These are phyloP conservation scores for Acanthis flammea DNA, from an alignment of 2,797 vertebrate species.

Conservation along the genomic window DNA sequence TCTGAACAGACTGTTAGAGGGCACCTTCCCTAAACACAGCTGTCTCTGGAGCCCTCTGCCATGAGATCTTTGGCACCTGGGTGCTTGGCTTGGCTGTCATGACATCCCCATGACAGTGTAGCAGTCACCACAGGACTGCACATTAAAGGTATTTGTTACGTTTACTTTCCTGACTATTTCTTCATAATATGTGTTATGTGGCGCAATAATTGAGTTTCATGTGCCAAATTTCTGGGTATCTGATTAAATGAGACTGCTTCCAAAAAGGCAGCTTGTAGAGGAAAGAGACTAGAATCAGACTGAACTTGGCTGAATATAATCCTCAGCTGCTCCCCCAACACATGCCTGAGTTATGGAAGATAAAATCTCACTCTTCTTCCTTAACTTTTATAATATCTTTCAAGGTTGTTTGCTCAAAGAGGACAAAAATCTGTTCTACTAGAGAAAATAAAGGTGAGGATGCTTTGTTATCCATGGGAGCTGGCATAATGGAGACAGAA, in stretches of 20 bases:
- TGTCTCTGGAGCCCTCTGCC: not conserved
- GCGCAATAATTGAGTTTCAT: not conserved
- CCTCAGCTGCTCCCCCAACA: not conserved
- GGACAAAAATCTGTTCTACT: not conserved
- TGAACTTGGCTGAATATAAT: not conserved
- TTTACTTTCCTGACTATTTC: not conserved
- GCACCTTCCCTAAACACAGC: not conserved
- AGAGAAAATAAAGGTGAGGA: not conserved
- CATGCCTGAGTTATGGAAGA: not conserved
- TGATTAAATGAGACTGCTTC: not conserved
- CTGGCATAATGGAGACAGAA: not conserved
- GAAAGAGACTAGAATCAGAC: not conserved
- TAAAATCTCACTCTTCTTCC: not conserved
- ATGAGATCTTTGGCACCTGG: not conserved
- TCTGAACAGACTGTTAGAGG: not conserved
- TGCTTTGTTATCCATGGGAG: rapidly evolving
- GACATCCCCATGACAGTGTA: not conserved
- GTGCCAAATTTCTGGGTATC: not conserved
- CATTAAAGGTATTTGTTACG: not conserved
- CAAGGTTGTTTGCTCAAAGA: not conserved
- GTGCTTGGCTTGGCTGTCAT: not conserved
- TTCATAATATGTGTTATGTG: not conserved
- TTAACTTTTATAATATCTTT: not conserved
- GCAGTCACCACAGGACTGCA: rapidly evolving
- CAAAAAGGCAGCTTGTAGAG: not conserved